A percentile compares a stretch with the other conserved stretches of the same genome.
These are phyloP conservation scores for Furcifer pardalis DNA, from an alignment of 2,797 vertebrate genomes.

Conservation along the genomic window DNA sequence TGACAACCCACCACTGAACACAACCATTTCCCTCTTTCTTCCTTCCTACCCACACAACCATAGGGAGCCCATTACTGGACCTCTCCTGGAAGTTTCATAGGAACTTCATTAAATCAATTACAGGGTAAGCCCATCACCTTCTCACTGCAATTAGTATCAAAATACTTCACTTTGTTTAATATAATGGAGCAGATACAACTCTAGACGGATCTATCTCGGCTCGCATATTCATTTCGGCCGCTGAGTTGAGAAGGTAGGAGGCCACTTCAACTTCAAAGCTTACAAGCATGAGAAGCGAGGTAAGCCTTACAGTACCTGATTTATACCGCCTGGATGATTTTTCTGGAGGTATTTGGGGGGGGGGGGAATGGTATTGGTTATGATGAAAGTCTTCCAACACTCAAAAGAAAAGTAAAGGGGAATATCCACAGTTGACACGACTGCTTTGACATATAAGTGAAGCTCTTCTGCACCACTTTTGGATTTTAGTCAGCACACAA, in stretches of 20 bases:
- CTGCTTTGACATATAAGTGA: no score
- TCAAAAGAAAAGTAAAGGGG: no score
- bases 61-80: constrained; percentile 70
- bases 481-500: no score
- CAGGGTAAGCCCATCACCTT: constrained; percentile 75
- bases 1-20: no score
- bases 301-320: no score
- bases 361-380: no score
- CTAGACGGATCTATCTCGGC: constrained; percentile 71
- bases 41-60: constrained; percentile 64
- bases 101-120: constrained; percentile 82
- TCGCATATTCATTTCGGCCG: constrained; percentile 65
- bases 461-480: no score
- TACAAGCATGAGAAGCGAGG: constrained; percentile 67
- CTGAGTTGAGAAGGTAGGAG: constrained; percentile 47
- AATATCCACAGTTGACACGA: no score
- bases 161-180: constrained; percentile 74
- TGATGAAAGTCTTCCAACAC: no score
- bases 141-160: constrained; percentile 79
- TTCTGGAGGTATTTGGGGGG: no score
- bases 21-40: neutral
- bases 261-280: neutral
- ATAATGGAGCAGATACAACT: constrained; percentile 75
- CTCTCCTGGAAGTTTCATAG: constrained; percentile 73
- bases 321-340: no score